Percentiles rank a stretch among this genome's conserved stretches.
These are phyloP conservation scores for Pygathrix nemaeus DNA, from an alignment of 2,113 vertebrate species.

Conservation along the genomic window DNA sequence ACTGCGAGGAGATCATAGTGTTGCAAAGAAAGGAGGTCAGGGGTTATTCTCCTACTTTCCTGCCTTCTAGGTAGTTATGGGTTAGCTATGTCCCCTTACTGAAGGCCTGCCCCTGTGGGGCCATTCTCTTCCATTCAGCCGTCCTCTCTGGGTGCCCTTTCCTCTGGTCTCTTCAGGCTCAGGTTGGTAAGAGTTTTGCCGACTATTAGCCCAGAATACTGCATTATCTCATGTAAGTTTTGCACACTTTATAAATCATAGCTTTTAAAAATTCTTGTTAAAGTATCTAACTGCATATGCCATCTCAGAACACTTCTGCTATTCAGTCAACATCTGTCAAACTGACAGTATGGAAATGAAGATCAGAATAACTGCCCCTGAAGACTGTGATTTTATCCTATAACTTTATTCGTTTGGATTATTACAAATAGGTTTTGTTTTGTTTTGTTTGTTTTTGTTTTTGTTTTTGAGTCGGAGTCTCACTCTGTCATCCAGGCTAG, in stretches of 20 bases:
- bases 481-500: too few relatives aligned
- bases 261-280: neutral
- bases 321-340: neutral
- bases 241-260: neutral
- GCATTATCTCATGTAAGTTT: neutral
- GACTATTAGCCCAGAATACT: neutral
- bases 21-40: neutral
- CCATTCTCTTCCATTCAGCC: neutral
- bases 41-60: neutral
- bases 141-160: neutral
- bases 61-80: neutral
- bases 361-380: neutral
- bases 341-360: neutral
- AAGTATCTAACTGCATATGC: neutral
- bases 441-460: too few relatives aligned
- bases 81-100: too few relatives aligned
- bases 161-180: neutral
- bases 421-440: neutral
- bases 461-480: too few relatives aligned
- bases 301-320: neutral
- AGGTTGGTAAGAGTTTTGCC: neutral
- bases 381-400: neutral
- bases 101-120: fast-evolving
- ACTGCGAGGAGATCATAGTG: neutral
- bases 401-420: neutral